A percentile compares a stretch with the other conserved stretches of the same genome.
Evolutionary conservation across 2,797 vertebrate species (phyloP).

Genomic region (Sebastes glaucus): DNA sequence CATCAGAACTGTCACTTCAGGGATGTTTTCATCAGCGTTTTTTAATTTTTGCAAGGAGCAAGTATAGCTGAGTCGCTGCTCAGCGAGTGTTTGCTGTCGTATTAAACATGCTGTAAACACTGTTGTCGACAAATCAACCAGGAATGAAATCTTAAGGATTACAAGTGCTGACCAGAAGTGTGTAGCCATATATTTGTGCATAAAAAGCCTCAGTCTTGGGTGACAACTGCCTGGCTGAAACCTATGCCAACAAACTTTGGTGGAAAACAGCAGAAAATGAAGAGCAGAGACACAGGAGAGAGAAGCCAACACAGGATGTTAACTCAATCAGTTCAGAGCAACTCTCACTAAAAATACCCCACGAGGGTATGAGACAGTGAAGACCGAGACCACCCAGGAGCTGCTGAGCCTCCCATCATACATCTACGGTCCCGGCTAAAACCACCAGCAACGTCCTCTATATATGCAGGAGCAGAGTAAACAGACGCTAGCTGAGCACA

Average conservation of each 20-base stretch:
- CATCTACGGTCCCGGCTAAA: constrained; percentile 25
- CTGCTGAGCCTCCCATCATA: constrained; percentile 53
- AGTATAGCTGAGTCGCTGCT: neutral
- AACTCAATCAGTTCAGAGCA: constrained; percentile 67
- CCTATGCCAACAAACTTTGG: neutral
- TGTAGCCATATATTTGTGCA: neutral
- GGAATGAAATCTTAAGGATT: neutral
- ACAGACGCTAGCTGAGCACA: constrained; percentile 14
- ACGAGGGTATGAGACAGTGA: constrained; percentile 59
- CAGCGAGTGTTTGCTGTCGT: neutral
- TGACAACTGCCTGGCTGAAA: neutral
- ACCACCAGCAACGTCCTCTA: constrained; percentile 19
- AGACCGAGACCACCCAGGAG: constrained; percentile 76
- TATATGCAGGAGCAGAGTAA: constrained; percentile 1
- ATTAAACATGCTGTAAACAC: neutral
- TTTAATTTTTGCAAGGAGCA: neutral
- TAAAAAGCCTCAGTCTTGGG: neutral
- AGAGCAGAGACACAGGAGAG: constrained; percentile 19
- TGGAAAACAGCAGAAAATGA: constrained; percentile 14
- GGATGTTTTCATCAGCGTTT: neutral
- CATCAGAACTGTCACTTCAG: neutral
- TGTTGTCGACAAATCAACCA: neutral
- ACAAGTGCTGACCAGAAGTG: neutral
- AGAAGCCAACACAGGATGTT: constrained; percentile 73
- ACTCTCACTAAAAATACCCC: constrained; percentile 70